A percentile compares a stretch with the other conserved stretches of the same genome.
Conservation (phyloP, 2,113 vertebrate genomes). For the Suricata suricatta region DNA sequence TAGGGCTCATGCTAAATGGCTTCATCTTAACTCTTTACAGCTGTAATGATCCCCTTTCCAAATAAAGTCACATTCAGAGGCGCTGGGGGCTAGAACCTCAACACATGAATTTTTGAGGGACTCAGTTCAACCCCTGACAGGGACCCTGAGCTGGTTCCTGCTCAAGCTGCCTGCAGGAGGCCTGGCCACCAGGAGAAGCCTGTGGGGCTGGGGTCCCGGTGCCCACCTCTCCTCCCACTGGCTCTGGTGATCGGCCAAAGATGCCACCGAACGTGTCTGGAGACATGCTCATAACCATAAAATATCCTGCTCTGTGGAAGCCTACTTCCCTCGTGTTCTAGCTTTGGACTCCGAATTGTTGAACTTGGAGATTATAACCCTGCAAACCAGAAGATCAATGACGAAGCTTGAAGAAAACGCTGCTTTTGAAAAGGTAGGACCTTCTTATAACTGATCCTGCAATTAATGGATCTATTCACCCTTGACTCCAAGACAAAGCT, state of each 20-base stretch:
- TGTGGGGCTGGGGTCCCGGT: no score
- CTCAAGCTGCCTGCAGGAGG: background rate
- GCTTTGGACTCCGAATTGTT: background rate
- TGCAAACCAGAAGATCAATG: background rate
- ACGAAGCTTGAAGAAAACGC: background rate
- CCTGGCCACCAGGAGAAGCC: background rate
- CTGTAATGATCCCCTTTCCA: background rate
- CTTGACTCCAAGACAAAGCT: background rate
- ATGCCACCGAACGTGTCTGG: background rate
- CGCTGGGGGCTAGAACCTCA: background rate
- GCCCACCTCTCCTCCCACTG: background rate
- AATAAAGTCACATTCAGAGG: background rate
- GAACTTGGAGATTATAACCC: background rate
- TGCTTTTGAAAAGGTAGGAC: background rate
- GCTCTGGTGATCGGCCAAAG: background rate
- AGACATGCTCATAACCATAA: background rate
- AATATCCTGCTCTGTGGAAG: background rate
- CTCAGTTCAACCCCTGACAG: background rate
- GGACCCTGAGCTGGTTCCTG: background rate
- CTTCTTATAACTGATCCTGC: background rate
- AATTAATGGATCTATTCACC: constrained; percentile 33
- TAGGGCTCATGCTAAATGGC: background rate
- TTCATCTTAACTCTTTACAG: background rate
- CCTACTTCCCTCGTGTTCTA: background rate
- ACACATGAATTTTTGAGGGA: background rate